A percentile compares a stretch with the other conserved stretches of the same genome.
These are phyloP conservation scores for Drosophila putrida DNA, from an alignment of 2,888 invertebrate genomes.

Conservation along the genomic window DNA sequence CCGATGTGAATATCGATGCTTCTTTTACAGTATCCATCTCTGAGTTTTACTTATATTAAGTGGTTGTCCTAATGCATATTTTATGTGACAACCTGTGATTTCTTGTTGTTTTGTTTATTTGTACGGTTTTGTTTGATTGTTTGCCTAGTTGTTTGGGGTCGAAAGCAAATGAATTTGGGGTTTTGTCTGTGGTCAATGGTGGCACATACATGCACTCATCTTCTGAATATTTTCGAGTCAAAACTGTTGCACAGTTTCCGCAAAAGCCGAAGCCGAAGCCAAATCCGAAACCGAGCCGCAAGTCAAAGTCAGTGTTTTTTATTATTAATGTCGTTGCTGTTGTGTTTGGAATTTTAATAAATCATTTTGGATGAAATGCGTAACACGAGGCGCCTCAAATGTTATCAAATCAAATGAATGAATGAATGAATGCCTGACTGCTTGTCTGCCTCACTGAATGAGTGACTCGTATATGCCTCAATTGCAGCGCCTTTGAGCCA, in stretches of 20 bases:
- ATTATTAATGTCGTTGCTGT: conserved; percentile 44
- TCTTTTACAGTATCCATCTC: no score
- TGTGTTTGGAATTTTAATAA: conserved; percentile 76
- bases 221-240: conserved; percentile 17
- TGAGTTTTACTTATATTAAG: conserved; percentile 36
- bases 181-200: conserved; percentile 55
- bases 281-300: conserved; percentile 30
- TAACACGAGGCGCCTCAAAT: conserved; percentile 55
- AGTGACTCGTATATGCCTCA: conserved; percentile 50
- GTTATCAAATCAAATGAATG: conserved; percentile 76
- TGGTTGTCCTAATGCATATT: conserved; percentile 69
- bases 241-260: conserved; percentile 66
- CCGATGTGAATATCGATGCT: no score
- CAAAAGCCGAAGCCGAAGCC: conserved; percentile 19
- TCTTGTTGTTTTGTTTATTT: conserved; percentile 44
- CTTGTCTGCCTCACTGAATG: conserved; percentile 27
- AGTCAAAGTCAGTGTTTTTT: conserved; percentile 49
- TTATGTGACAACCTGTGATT: conserved; percentile 68
- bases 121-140: conserved; percentile 26
- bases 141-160: neutral
- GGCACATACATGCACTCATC: conserved; percentile 31
- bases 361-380: conserved; percentile 75
- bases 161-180: conserved; percentile 66
- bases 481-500: conserved; percentile 29
- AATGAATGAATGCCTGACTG: conserved; percentile 33